Evolutionary conservation across 1,140 invertebrate species (phyloP), one percentile per base, ranked within the genome.

Genomic region (Diabrotica virgifera): DNA sequence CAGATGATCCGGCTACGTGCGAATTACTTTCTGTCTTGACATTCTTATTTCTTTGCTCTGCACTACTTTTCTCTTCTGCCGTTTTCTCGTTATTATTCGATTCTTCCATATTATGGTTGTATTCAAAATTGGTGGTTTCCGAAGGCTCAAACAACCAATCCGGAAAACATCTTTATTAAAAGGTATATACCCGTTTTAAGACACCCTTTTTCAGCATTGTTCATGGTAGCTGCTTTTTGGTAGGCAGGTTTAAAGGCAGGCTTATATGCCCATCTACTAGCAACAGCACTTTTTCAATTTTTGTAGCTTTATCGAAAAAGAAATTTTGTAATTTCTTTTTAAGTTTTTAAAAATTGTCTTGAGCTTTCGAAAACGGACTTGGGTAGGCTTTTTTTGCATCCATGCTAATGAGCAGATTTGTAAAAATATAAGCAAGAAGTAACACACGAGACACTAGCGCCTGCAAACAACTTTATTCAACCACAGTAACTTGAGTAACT

Each of bases 121-220:
- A 8, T 46, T 35, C 40, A 12, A 52, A 14, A 36, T 40, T 11
- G 13, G 37, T 24, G 11, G 24, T 61, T 54, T 63, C 62, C 36
- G 36, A 8, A 56, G 52, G 12, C 11, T 53, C 7, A 53, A 53
- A 12, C 52, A 53, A 10, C 52, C 52, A 53, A 53, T 53, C 2
- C 52, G 14, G 14, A 64, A 64, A 46, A 64, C 50, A 14, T 65
- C 46, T 36, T 35, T 54, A 50, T 79, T 65, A n/a, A 74, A 40
- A 50, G 75, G 76, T 64, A 76, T 51, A 78, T 78, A 53, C 77
- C 76, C 11, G 76, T 75, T 54, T 57, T 62, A 57, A 56, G 66
- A 65, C 78, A 78, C 7, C 71, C 74, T 65, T 74, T 76, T 7
- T 73, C 54, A 11, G 74, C 69, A 35, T 53, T 75, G 54, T 56